phyloP scores from a whole-genome alignment of 2,888 invertebrate genomes.

The Cryptophagus acutangulus region DNA sequence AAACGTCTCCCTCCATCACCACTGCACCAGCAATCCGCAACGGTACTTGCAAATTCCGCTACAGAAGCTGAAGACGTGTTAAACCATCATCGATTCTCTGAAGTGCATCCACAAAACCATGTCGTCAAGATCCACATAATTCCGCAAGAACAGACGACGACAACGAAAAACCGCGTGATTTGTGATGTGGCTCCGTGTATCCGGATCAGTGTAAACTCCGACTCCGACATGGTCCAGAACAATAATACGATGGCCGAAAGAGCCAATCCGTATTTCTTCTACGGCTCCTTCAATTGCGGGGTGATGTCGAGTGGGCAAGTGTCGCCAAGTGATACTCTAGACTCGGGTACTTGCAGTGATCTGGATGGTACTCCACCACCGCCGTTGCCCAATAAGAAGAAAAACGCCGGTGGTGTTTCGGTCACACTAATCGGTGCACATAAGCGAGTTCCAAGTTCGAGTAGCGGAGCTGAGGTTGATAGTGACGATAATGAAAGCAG shows the following conservation, averaged over 20 bases:
- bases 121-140: slow-evolving; percentile 69
- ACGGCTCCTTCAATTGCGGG: slow-evolving; percentile 54
- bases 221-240: slow-evolving; percentile 54
- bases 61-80: slow-evolving; percentile 32
- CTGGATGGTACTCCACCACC: slow-evolving; percentile 68
- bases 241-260: slow-evolving; percentile 40
- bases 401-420: slow-evolving; percentile 54
- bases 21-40: slow-evolving; percentile 41
- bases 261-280: slow-evolving; percentile 52
- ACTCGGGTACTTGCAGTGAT: slow-evolving; percentile 82
- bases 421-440: slow-evolving; percentile 55
- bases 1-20: slow-evolving; percentile 32
- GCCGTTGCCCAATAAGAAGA: slow-evolving; percentile 64
- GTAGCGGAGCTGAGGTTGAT: slow-evolving; percentile 62
- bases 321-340: slow-evolving; percentile 76
- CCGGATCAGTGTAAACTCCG: slow-evolving; percentile 54
- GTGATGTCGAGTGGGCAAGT: slow-evolving; percentile 77
- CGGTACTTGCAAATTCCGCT: slow-evolving; percentile 44
- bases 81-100: slow-evolving; percentile 41
- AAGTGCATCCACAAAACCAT: slow-evolving; percentile 50
- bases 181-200: slow-evolving; percentile 53
- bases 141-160: slow-evolving; percentile 48
- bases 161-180: slow-evolving; percentile 46
- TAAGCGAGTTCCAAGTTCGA: slow-evolving; percentile 49
- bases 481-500: slow-evolving; percentile 72